Evolutionary conservation across 2,888 invertebrate species (phyloP).

Genomic region (Platynereis dumerilii): DNA sequence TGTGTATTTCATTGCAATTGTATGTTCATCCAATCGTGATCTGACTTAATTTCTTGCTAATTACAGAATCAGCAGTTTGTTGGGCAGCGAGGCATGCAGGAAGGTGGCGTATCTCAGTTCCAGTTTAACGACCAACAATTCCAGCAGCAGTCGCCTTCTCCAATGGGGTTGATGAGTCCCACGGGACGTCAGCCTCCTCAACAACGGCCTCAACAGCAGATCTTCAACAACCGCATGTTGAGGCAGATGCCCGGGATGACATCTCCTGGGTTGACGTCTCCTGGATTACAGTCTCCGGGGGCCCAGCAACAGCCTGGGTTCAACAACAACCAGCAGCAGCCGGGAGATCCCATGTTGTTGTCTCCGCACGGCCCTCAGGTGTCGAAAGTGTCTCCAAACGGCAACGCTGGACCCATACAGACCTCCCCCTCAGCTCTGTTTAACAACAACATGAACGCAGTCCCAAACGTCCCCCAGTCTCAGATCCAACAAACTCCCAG

Average conservation of each 20-base stretch:
- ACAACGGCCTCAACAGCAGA: conserved; percentile 67
- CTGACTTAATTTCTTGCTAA: too few species aligned
- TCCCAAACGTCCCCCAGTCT: neutral
- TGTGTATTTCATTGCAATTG: too few species aligned
- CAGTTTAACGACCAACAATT: conserved; percentile 7
- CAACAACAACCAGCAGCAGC: too few species aligned
- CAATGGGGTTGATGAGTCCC: neutral
- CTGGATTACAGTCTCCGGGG: conserved; percentile 16
- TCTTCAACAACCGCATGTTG: conserved; percentile 44
- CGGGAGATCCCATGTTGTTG: conserved; percentile 13
- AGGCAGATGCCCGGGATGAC: conserved; percentile 29
- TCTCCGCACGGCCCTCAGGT: conserved; percentile 5
- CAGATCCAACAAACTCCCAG: too few species aligned
- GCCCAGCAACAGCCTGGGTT: conserved; percentile 1
- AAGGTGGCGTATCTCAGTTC: neutral
- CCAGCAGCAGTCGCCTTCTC: neutral
- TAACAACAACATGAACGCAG: conserved; percentile 7
- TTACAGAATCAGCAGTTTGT: too few species aligned
- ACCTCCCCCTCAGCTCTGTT: neutral
- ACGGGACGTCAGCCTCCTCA: neutral
- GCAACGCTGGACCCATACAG: too few species aligned
- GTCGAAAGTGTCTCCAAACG: conserved; percentile 24
- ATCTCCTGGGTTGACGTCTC: neutral
- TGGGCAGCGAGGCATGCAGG: conserved; percentile 50
- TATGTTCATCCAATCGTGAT: too few species aligned